Conservation (phyloP, 1,140 invertebrate species). For the Bombus confusus region DNA sequence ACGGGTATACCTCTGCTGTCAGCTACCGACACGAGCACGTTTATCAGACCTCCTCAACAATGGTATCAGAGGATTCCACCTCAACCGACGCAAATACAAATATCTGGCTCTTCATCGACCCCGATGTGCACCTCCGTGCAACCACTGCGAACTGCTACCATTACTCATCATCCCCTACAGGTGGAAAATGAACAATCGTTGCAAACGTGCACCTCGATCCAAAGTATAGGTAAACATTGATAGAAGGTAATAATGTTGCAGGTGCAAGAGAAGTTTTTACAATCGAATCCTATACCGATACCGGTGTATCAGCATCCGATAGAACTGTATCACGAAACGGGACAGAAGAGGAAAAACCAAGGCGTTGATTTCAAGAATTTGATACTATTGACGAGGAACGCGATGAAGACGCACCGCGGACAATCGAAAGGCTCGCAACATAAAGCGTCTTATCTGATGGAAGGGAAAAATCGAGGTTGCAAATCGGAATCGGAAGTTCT, state of each 20-base stretch:
- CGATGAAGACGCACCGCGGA: constrained; percentile 74
- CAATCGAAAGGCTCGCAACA: constrained; percentile 72
- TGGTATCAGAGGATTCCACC: constrained; percentile 71
- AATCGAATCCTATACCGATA: constrained; percentile 64
- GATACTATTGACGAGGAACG: constrained; percentile 78
- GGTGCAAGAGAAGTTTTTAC: constrained; percentile 67
- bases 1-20: constrained; percentile 71
- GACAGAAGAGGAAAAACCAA: constrained; percentile 72
- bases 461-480: constrained; percentile 63
- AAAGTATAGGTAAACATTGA: background rate
- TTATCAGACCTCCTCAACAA: constrained; percentile 69
- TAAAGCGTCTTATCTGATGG: constrained; percentile 13
- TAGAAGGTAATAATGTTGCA: constrained; percentile 7
- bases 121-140: constrained; percentile 63
- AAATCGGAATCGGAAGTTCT: constrained; percentile 68
- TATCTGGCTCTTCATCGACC: constrained; percentile 62
- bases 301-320: constrained; percentile 76
- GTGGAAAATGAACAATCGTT: background rate
- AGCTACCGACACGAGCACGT: constrained; percentile 67
- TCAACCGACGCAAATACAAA: constrained; percentile 69
- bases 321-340: constrained; percentile 72
- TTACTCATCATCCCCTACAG: constrained; percentile 55
- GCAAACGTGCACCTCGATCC: background rate
- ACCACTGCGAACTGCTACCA: constrained; percentile 37
- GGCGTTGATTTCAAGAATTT: constrained; percentile 80